phyloP scores from a whole-genome alignment of 2,797 vertebrate species.

The Picus viridis region DNA sequence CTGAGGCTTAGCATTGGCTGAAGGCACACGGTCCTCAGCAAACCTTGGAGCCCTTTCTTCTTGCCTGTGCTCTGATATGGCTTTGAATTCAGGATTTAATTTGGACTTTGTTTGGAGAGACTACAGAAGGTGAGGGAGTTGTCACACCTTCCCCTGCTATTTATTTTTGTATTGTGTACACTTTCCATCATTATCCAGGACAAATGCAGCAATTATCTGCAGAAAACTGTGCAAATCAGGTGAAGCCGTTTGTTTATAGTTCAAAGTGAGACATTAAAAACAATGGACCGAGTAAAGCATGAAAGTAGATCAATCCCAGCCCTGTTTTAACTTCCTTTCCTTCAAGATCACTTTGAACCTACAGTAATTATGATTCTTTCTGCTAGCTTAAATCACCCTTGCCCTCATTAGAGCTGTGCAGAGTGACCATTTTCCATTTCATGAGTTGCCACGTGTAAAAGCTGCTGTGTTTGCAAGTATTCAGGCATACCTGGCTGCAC shows the following conservation, averaged over 20 bases:
- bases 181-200: background rate
- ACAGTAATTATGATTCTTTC: slow-evolving; percentile 72
- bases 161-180: background rate
- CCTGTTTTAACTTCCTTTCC: slow-evolving; percentile 53
- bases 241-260: slow-evolving; percentile 58
- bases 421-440: slow-evolving; percentile 70
- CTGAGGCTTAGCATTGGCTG: background rate
- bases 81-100: slow-evolving; percentile 5
- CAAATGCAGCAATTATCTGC: background rate
- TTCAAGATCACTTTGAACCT: slow-evolving; percentile 71
- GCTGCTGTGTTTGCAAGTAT: slow-evolving; percentile 68
- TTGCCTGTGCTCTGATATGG: background rate
- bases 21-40: background rate
- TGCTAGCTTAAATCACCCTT: slow-evolving; percentile 73
- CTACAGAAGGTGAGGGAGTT: background rate
- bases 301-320: slow-evolving; percentile 65
- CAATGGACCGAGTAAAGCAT: slow-evolving; percentile 56
- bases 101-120: background rate
- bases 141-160: background rate
- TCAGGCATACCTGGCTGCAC: slow-evolving; percentile 64
- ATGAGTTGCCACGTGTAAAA: slow-evolving; percentile 69
- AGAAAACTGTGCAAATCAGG: slow-evolving; percentile 39
- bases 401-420: slow-evolving; percentile 65
- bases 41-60: background rate
- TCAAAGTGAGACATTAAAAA: slow-evolving; percentile 58